Evolutionary conservation across 2,888 invertebrate genomes (phyloP), one percentile per base, ranked within the genome.

Genomic region (Onthophagus sagittarius): DNA sequence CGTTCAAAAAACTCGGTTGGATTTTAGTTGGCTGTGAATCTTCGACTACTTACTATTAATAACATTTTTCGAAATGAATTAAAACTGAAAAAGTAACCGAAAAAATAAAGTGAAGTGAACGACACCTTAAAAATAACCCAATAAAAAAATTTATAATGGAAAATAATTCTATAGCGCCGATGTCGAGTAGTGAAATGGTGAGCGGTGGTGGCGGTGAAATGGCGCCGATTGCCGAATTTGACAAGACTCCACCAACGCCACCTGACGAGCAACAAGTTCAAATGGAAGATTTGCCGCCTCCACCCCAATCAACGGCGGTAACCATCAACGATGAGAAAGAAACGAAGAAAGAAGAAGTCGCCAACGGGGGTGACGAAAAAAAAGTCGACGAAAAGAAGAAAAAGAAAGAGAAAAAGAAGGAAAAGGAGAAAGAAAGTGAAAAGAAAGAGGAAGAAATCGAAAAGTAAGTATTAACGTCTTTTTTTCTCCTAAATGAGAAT

Each of bases 221-320:
- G 83, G 91, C 91, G 73, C 91, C 91, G 33, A 91, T 91, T 77
- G 91, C 91, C 70, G 91, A 91, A 86, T 91, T 91, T 81, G 91
- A 91, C 82, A 91, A 91, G 85, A 90, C 90, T 6, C 90, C 91
- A 39, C 90, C 90, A 5, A 90, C 90, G 77, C 90, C 90, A 62
- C 90, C 90, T 39, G 86, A 86, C 77, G 85, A 86, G 73, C 83
- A 74, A 73, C 82, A 72, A 80, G 87, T 90, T 72, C 89, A 90
- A 0, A 89, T 90, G 88, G 91, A 90, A 76, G 90, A 90, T 80
- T 84, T 90, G 77, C 91, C 91, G 13, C 90, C 90, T 62, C 90
- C 91, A 6, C 90, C 90, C 3, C 89, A 90, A 76, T 88, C 88
- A 77, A 82, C 83, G 71, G 53, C 63, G 7, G 73, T 75, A 23